A percentile compares a stretch with the other conserved stretches of the same genome.
Evolutionary conservation across 1,140 invertebrate genomes (phyloP).

Genomic region (Trichonephila clavata): DNA sequence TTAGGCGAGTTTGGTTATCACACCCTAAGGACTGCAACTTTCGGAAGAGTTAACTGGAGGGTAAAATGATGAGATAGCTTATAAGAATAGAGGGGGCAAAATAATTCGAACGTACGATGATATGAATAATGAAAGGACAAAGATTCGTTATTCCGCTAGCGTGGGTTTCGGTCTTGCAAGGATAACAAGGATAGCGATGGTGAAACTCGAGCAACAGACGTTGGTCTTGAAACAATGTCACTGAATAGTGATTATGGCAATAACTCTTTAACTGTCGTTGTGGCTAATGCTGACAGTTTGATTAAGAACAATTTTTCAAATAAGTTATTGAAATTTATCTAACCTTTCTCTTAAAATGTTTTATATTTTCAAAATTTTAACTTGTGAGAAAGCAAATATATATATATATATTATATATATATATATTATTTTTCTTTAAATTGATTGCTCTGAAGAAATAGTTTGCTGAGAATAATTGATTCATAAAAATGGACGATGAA

Average conservation of each 20-base stretch:
- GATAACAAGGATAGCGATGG: not conserved
- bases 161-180: not conserved
- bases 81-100: slow-evolving; percentile 34
- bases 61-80: slow-evolving; percentile 23
- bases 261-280: not conserved
- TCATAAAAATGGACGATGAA: too few species aligned
- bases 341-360: too few species aligned
- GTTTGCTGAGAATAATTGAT: too few species aligned
- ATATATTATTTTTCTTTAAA: too few species aligned
- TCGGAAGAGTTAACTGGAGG: not conserved
- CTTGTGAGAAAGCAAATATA: too few species aligned
- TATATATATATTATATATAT: too few species aligned
- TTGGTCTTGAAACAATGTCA: not conserved
- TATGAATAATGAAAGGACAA: slow-evolving; percentile 43
- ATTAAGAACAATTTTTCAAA: too few species aligned
- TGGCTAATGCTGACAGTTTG: too few species aligned
- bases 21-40: slow-evolving; percentile 11
- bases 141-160: slow-evolving; percentile 10
- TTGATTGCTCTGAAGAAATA: too few species aligned
- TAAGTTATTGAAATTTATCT: too few species aligned
- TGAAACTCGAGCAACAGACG: not conserved
- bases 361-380: too few species aligned
- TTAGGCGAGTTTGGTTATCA: slow-evolving; percentile 53
- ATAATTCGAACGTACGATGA: slow-evolving; percentile 17
- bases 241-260: not conserved